Conservation (phyloP, 2,888 invertebrate genomes). For the Sesamia inferens region DNA sequence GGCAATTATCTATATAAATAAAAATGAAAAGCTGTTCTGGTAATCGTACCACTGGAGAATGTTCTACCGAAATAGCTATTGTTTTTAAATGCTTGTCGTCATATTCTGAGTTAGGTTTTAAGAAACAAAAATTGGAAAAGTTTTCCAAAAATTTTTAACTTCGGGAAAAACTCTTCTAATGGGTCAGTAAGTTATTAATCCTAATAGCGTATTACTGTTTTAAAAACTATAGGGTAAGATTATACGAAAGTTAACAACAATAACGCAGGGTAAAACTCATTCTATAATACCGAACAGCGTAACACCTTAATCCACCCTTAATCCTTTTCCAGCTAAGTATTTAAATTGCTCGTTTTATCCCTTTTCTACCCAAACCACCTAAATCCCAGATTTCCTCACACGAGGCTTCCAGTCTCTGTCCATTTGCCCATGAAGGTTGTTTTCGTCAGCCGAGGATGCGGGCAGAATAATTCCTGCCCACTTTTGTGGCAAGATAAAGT, state of each 20-base stretch:
- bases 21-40: background rate
- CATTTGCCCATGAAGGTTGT: conserved; percentile 74
- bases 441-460: conserved; percentile 73
- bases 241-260: background rate
- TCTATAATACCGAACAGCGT: background rate
- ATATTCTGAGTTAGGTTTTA: background rate
- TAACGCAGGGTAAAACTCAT: background rate
- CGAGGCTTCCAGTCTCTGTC: conserved; percentile 58
- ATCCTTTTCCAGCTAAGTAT: conserved; percentile 17
- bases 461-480: conserved; percentile 74
- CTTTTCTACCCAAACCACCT: conserved; percentile 16
- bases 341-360: conserved; percentile 28
- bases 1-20: background rate
- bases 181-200: background rate
- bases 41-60: background rate
- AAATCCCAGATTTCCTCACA: conserved; percentile 51
- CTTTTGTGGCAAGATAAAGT: conserved; percentile 71
- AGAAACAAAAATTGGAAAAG: background rate
- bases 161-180: background rate
- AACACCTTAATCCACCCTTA: background rate
- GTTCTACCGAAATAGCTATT: too few species aligned
- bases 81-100: too few species aligned
- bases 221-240: background rate
- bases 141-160: background rate
- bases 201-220: background rate